A percentile compares a stretch with the other conserved stretches of the same genome.
Evolutionary conservation across 2,888 invertebrate species (phyloP).

Genomic region (Acronicta aceris): DNA sequence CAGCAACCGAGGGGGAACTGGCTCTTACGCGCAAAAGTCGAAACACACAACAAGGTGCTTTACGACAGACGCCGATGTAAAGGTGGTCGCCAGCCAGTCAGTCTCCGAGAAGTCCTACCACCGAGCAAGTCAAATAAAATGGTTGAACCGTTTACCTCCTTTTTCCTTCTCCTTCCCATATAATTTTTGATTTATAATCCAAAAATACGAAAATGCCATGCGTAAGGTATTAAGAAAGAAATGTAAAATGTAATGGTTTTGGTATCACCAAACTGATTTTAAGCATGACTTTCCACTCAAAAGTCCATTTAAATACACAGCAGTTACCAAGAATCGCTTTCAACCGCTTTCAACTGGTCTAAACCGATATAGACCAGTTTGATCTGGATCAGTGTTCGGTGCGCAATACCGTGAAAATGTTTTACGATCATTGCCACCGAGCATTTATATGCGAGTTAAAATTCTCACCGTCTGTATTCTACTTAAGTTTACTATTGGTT

Average conservation of each 20-base stretch:
- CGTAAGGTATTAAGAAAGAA: conserved; percentile 15
- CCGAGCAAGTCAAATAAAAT: too few relatives aligned
- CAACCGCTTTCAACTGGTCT: conserved; percentile 56
- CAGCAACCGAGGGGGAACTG: too few relatives aligned
- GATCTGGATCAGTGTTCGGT: conserved; percentile 67
- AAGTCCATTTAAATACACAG: conserved; percentile 50
- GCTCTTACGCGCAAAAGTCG: too few relatives aligned
- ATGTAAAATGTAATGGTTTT: conserved; percentile 4
- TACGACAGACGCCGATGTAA: too few relatives aligned
- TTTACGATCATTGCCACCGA: conserved; percentile 78
- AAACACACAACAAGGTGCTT: too few relatives aligned
- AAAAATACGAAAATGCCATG: too few relatives aligned
- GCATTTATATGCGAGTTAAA: conserved; percentile 78
- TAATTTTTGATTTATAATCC: too few relatives aligned
- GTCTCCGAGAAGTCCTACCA: too few relatives aligned
- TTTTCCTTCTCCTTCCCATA: too few relatives aligned
- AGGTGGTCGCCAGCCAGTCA: too few relatives aligned
- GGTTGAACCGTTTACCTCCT: too few relatives aligned
- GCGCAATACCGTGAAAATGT: conserved; percentile 75
- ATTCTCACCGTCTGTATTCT: conserved; percentile 68
- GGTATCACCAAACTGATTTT: conserved; percentile 41
- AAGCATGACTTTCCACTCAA: conserved; percentile 41
- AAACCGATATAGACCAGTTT: conserved; percentile 62
- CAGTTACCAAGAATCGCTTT: conserved; percentile 46
- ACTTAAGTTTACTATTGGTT: conserved; percentile 48